Percentiles rank a stretch among this genome's conserved stretches.
Conservation (phyloP, 2,888 invertebrate species). For the Chrysolina haemoptera region DNA sequence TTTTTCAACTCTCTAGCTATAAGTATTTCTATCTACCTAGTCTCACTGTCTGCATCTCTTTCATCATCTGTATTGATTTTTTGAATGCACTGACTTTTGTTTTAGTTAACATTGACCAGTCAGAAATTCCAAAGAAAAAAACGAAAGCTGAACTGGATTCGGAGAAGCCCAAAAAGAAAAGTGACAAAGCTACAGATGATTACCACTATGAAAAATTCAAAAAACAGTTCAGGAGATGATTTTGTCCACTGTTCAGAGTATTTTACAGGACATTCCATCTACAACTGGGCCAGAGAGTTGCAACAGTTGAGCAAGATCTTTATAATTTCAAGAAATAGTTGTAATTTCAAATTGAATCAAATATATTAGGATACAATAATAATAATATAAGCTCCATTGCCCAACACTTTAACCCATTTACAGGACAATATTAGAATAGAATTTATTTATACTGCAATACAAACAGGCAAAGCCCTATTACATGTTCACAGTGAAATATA, state of each 20-base stretch:
- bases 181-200: conserved; percentile 97
- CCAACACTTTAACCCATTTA: too few species aligned
- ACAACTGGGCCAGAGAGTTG: too few species aligned
- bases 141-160: conserved; percentile 73
- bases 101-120: conserved; percentile 89
- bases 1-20: background rate
- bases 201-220: conserved; percentile 97
- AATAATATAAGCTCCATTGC: too few species aligned
- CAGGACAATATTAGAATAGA: too few species aligned
- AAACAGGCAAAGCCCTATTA: too few species aligned
- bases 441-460: too few species aligned
- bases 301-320: too few species aligned
- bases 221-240: conserved; percentile 90
- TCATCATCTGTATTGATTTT: background rate
- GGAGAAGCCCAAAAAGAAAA: conserved; percentile 78
- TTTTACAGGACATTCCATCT: too few species aligned
- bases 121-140: conserved; percentile 75
- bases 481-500: too few species aligned
- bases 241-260: background rate
- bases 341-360: background rate
- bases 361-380: too few species aligned
- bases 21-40: background rate
- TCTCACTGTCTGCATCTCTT: background rate
- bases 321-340: background rate
- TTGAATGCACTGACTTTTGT: conserved; percentile 48